Base-by-base conservation (phyloP, 2,113 vertebrate genomes). In the Nothoprocta pentlandii region DNA sequence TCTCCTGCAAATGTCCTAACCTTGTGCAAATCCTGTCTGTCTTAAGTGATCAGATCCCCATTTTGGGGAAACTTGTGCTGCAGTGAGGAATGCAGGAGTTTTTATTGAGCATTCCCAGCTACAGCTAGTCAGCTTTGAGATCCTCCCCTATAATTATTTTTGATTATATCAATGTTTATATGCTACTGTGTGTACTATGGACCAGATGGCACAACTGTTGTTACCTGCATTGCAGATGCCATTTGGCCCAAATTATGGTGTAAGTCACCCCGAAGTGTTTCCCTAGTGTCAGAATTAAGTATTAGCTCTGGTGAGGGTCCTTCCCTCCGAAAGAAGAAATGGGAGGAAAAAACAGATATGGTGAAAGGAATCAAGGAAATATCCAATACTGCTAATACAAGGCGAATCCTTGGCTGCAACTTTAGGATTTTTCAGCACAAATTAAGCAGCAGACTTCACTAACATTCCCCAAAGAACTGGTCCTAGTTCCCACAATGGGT, bases 201-300 rank as follows among this genome's bases (percentile, higher is more conserved):
- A 61, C 91, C 94, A 95, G 95, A 94, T 96, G 96, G 91, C 74
- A 28, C 79, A 12, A 32, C 59, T 87, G 87, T 94, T 96, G 67
- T 89, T 91, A 96, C 91, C 95, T 94, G 89, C 95, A 94, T 74
- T 96, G 94, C 85, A 95, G 95, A 91, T 59, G 87, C 54, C 91
- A 41, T 95, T 95, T 94, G 94, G 89, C 85, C 95, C 94, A 92
- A 91, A 87, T 46, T 56, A 54, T 85, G 71, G 71, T 70, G 71
- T 89, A 91, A 95, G 95, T 96, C 91, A 93, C 75, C 71, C 87
- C 32, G 39, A 67, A 82, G 64, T 32, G 46, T 59, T 83, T 92
- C 56, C 56, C 0, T 0, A 34, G 54, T 83, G 79, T 85, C 75
- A 91, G 63, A 87, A 47, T 87, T 92, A 94, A 89, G 76, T 80